These are phyloP conservation scores for Prosapia bicincta DNA, from an alignment of 2,888 invertebrate species.

Conservation along the genomic window DNA sequence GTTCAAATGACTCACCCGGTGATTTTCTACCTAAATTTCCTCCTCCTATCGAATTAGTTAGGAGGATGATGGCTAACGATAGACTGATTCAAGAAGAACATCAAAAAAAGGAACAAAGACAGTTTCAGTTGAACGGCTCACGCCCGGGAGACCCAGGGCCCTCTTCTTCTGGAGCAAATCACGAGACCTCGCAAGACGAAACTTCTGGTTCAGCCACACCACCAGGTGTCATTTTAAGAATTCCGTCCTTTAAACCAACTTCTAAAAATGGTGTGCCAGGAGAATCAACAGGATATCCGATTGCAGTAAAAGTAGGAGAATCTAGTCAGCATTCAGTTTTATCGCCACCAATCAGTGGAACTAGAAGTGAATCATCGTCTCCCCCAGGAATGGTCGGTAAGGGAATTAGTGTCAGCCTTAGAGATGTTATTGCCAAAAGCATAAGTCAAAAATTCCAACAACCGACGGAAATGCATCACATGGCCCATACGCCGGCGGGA, in stretches of 20 bases:
- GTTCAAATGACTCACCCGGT: slow-evolving; percentile 41
- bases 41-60: slow-evolving; percentile 51
- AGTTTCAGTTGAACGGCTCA: slow-evolving; percentile 33
- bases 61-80: slow-evolving; percentile 55
- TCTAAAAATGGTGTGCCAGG: slow-evolving; percentile 38
- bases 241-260: slow-evolving; percentile 84
- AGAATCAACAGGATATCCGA: slow-evolving; percentile 40
- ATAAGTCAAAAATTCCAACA: slow-evolving; percentile 66
- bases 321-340: slow-evolving; percentile 34
- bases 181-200: slow-evolving; percentile 34
- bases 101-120: slow-evolving; percentile 39
- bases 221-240: slow-evolving; percentile 76
- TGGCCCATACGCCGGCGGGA: slow-evolving; percentile 28
- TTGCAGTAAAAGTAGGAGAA: slow-evolving; percentile 37
- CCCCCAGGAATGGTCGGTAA: slow-evolving; percentile 46
- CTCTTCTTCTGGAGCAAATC: slow-evolving; percentile 40
- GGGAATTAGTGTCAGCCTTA: slow-evolving; percentile 63
- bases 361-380: slow-evolving; percentile 36
- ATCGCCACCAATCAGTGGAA: slow-evolving; percentile 27
- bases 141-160: slow-evolving; percentile 42
- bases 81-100: slow-evolving; percentile 46
- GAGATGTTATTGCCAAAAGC: slow-evolving; percentile 88
- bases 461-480: slow-evolving; percentile 42
- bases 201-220: slow-evolving; percentile 30
- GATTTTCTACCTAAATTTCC: slow-evolving; percentile 40